Conservation (phyloP, 2,888 invertebrate species). For the Eristalinus sepulchralis region DNA sequence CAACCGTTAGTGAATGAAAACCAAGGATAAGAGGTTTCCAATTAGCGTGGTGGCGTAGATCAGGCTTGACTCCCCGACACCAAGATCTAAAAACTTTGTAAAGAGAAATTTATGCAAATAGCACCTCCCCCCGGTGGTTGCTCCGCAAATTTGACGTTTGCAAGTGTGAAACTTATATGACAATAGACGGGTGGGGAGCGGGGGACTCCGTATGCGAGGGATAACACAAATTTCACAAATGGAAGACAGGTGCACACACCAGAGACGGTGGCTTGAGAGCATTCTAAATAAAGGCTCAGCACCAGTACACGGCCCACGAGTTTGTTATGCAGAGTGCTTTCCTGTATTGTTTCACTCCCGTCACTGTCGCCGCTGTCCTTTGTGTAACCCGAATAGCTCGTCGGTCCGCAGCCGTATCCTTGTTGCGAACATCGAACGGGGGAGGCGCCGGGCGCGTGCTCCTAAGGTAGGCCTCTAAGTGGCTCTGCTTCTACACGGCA, state of each 20-base stretch:
- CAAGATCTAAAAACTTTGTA: constrained; percentile 50
- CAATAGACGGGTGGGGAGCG: background rate
- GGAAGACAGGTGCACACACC: constrained; percentile 8
- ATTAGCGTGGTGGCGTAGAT: constrained; percentile 69
- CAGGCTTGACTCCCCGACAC: constrained; percentile 50
- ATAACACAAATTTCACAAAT: constrained; percentile 43
- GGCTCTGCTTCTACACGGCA: background rate
- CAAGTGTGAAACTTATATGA: constrained; percentile 52
- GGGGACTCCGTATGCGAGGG: background rate
- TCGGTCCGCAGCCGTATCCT: constrained; percentile 19
- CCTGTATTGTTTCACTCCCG: constrained; percentile 36
- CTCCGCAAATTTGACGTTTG: constrained; percentile 42
- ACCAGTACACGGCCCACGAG: constrained; percentile 19
- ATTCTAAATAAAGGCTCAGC: constrained; percentile 33
- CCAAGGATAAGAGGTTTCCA: constrained; percentile 70
- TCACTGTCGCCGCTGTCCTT: background rate
- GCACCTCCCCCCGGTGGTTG: background rate
- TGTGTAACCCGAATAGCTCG: constrained; percentile 14
- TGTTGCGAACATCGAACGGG: constrained; percentile 6
- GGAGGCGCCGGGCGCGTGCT: background rate
- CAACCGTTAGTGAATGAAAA: constrained; percentile 14
- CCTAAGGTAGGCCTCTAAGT: constrained; percentile 40
- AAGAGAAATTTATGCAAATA: constrained; percentile 64
- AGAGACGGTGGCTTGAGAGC: background rate
- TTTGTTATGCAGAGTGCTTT: constrained; percentile 57